Base-by-base conservation (phyloP, 2,113 vertebrate species). In the Phaetusa simplex region DNA sequence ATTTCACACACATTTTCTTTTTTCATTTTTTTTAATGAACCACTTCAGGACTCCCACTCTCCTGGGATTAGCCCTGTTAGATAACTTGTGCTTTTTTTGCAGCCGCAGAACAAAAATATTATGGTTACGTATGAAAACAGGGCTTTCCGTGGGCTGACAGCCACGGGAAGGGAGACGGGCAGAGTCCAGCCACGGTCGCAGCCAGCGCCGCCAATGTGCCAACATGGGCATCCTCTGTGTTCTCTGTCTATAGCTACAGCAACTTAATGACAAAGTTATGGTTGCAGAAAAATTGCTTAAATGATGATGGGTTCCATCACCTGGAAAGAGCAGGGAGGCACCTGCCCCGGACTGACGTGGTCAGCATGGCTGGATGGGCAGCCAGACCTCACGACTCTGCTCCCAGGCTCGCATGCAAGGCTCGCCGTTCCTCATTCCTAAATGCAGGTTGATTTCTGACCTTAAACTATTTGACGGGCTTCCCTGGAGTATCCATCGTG, bases 321-420 rank as follows among this genome's bases (percentile, higher is more conserved):
- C 4, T 12, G 13, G 14, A 8, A 69, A 71, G 42, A 49, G 74
- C n/a, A 82, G 32, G 64, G 16, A 19, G 59, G 4, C 42, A 61
- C 12, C 67, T 65, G 67, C 5, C 78, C 38, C 2, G 0, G 29
- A 11, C 7, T 0, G 0, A 3, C 0, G 0, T 16, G 17, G 66
- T 36, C 8, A 3, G 80, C 2, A 0, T 1, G 5, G 62, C 34
- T 42, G 74, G 61, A n/a, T 0, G 1, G 64, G 65, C 74, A 56
- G 45, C 11, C 66, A 67, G 36, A 71, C 7, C 38, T 83, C 71
- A 47, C 4, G 0, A 0, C 17, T 30, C 24, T 1, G 5, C 49
- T 71, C 30, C 18, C 40, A 45, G 32, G 72, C 38, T 81, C 6
- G 0, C 38, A 40, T 40, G 20, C 30, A 47, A 32, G 22, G 19